phyloP scores from a whole-genome alignment of 2,888 invertebrate genomes.

The Drosophila neotestacea region DNA sequence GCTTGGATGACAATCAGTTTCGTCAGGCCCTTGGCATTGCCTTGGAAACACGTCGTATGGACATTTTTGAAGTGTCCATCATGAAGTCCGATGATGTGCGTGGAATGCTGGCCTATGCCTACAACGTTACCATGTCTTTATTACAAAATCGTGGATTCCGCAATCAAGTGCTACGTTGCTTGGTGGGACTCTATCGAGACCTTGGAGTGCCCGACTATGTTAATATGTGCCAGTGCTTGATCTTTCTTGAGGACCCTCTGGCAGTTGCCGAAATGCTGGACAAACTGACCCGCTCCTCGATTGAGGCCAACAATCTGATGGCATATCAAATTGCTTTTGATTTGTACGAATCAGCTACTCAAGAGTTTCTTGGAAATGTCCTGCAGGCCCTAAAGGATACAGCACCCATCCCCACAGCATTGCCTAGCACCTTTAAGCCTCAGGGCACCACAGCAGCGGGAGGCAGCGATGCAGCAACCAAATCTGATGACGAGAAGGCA shows the following conservation, averaged over 20 bases:
- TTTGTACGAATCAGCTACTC: slow-evolving; percentile 99
- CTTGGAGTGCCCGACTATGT: slow-evolving; percentile 97
- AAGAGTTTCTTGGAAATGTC: slow-evolving; percentile 96
- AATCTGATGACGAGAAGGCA: slow-evolving; percentile 78
- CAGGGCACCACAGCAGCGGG: slow-evolving; percentile 86
- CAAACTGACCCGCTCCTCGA: slow-evolving; percentile 91
- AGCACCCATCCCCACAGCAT: slow-evolving; percentile 92
- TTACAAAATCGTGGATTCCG: slow-evolving; percentile 97
- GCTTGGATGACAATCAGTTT: slow-evolving; percentile 97
- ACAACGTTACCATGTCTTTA: slow-evolving; percentile 98
- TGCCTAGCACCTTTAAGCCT: slow-evolving; percentile 91
- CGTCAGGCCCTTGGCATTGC: slow-evolving; percentile 98
- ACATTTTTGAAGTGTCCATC: slow-evolving; percentile 97
- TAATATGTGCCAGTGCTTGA: slow-evolving; percentile 98
- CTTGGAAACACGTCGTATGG: slow-evolving; percentile 98
- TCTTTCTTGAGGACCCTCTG: slow-evolving; percentile 97
- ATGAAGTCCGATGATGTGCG: slow-evolving; percentile 95
- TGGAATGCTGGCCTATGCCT: slow-evolving; percentile 97
- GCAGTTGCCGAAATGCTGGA: slow-evolving; percentile 97
- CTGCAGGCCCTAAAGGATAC: slow-evolving; percentile 92
- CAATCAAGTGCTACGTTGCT: slow-evolving; percentile 93
- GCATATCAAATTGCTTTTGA: slow-evolving; percentile 99
- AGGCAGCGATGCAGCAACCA: slow-evolving; percentile 58
- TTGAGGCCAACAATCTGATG: slow-evolving; percentile 94
- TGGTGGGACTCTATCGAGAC: slow-evolving; percentile 95